Base-by-base conservation (phyloP, 2,113 vertebrate species). In the Vimba vimba region DNA sequence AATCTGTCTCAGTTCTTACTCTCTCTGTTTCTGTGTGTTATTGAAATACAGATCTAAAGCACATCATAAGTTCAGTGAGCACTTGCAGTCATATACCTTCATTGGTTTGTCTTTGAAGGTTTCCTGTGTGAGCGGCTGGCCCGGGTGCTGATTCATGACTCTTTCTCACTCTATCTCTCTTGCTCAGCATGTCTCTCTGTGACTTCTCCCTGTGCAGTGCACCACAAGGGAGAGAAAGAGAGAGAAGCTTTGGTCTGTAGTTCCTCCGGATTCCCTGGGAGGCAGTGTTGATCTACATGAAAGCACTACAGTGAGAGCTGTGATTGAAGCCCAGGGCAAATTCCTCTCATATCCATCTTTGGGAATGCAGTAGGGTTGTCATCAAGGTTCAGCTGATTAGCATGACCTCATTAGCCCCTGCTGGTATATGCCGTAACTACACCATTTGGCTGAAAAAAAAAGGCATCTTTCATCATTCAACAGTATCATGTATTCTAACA, bases 251-350 rank as follows among this genome's bases (percentile, higher is more conserved):
- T 19, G 25, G 47, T 8, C 25, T 88, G 89, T 86, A 90, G 76
- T 82, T 83, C 83, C 76, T 57, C 69, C 23, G 80, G 43, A 89
- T 83, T 82, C 90, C 92, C 71, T 84, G 85, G 90, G 92, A 92
- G 91, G 91, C 91, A 90, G 87, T 92, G 87, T 91, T 93, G 91
- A 79, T 89, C 87, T 89, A 86, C 79, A 62, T 86, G 87, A 88
- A 87, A 86, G 30, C 3, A 62, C 76, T 43, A 23, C 9, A n/a
- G 21, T 52, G 13, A 55, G 47, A 21, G 25, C 27, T 6, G 50
- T 13, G 43, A 47, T 4, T 75, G 71, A 50, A 27, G 43, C 71
- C 43, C 3, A n/a, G 71, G 43, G 50, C 23, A 25, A 77, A 55
- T 21, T 30, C 75, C 47, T 77, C n/a, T 15, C 25, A 0, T 52